phyloP scores from a whole-genome alignment of 2,113 vertebrate genomes.

The Egretta garzetta region DNA sequence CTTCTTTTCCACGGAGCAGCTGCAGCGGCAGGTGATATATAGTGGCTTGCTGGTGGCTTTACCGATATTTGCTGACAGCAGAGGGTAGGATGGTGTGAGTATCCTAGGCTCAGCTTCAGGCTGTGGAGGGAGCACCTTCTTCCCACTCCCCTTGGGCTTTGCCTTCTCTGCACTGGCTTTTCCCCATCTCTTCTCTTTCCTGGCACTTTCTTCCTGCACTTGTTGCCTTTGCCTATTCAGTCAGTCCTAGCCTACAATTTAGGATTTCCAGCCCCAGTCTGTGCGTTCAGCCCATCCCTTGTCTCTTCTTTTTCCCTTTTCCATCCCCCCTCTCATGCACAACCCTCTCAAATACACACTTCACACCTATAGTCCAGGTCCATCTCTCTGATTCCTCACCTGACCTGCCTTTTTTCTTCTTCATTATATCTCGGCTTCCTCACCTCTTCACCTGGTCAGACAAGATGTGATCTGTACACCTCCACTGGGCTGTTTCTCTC shows the following conservation, averaged over 20 bases:
- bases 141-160: neutral
- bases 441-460: neutral
- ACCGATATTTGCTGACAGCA: neutral
- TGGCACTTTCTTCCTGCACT: neutral
- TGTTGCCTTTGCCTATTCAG: neutral
- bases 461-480: neutral
- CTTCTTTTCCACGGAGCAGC: neutral
- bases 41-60: neutral
- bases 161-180: neutral
- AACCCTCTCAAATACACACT: neutral
- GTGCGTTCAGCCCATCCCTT: neutral
- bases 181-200: neutral
- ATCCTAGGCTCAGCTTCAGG: neutral
- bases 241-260: neutral
- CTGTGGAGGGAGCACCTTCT: neutral
- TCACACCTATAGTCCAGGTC: accelerated
- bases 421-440: neutral
- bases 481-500: neutral
- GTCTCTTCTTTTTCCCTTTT: neutral
- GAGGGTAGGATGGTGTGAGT: neutral
- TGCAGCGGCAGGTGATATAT: neutral
- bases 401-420: neutral
- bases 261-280: neutral
- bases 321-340: neutral
- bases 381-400: neutral